Percentiles rank a stretch among this genome's conserved stretches.
Conservation (phyloP, 2,888 invertebrate species). For the Bombyx huttoni region DNA sequence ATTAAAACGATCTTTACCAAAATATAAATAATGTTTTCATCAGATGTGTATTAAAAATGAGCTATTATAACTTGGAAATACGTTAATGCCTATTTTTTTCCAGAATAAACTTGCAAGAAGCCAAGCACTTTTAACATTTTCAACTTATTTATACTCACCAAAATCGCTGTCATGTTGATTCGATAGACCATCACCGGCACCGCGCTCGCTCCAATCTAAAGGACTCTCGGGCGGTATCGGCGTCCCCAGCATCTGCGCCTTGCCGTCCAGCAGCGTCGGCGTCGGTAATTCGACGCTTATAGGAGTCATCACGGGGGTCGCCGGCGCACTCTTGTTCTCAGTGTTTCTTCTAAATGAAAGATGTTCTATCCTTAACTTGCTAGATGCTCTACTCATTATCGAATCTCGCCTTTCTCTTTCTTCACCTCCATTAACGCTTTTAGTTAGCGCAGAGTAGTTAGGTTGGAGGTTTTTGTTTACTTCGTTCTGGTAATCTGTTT, state of each 20-base stretch:
- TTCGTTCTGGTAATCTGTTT: constrained; percentile 73
- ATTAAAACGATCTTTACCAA: too few species aligned
- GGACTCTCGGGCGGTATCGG: constrained; percentile 56
- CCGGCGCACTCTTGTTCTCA: constrained; percentile 43
- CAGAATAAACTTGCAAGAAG: too few species aligned
- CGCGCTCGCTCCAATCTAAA: constrained; percentile 81
- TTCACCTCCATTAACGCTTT: constrained; percentile 47
- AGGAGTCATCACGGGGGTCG: constrained; percentile 47
- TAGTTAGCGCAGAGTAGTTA: constrained; percentile 54
- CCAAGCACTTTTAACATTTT: too few species aligned
- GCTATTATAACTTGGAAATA: too few species aligned
- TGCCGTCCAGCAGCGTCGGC: constrained; percentile 16
- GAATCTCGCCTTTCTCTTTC: constrained; percentile 55
- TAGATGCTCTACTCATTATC: constrained; percentile 60
- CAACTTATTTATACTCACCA: constrained; percentile 48
- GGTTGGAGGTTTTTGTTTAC: constrained; percentile 65
- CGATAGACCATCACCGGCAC: constrained; percentile 87
- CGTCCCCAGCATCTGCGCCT: constrained; percentile 29
- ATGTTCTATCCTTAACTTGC: constrained; percentile 58
- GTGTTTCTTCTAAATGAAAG: constrained; percentile 45
- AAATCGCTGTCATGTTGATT: constrained; percentile 91
- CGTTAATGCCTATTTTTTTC: too few species aligned
- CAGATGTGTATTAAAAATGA: too few species aligned
- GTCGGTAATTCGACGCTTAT: constrained; percentile 28
- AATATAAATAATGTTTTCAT: too few species aligned